Evolutionary conservation across 2,888 invertebrate species (phyloP).

Genomic region (Tenthredo notha): DNA sequence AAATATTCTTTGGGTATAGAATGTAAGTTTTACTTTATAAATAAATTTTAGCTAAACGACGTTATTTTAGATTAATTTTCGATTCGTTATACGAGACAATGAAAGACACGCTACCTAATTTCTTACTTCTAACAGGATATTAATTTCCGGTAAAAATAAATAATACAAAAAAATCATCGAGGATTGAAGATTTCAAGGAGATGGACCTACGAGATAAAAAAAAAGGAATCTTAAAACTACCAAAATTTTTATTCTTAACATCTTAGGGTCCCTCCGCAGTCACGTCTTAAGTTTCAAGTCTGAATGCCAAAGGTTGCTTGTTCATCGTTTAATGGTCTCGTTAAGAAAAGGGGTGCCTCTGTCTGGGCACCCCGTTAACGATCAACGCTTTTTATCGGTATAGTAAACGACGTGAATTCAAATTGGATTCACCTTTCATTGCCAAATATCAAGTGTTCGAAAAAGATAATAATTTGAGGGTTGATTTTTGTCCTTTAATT

Average conservation of each 20-base stretch:
- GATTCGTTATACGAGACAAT: no score
- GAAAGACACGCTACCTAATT: not conserved
- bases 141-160: not conserved
- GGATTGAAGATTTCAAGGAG: not conserved
- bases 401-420: slow-evolving; percentile 11
- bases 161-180: not conserved
- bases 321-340: slow-evolving; percentile 47
- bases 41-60: not conserved
- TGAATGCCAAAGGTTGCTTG: slow-evolving; percentile 32
- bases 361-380: slow-evolving; percentile 33
- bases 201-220: not conserved
- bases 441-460: not conserved
- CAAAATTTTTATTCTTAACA: not conserved
- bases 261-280: slow-evolving; percentile 1
- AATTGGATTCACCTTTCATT: slow-evolving; percentile 28
- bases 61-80: not conserved
- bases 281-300: slow-evolving; percentile 31
- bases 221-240: not conserved
- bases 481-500: not conserved
- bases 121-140: not conserved
- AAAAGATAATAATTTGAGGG: not conserved
- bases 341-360: slow-evolving; percentile 36
- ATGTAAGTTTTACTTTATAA: not conserved
- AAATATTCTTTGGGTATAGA: not conserved
- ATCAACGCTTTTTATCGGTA: slow-evolving; percentile 30